Base-by-base conservation (phyloP, 2,113 vertebrate species). In the Anolis sagrei region DNA sequence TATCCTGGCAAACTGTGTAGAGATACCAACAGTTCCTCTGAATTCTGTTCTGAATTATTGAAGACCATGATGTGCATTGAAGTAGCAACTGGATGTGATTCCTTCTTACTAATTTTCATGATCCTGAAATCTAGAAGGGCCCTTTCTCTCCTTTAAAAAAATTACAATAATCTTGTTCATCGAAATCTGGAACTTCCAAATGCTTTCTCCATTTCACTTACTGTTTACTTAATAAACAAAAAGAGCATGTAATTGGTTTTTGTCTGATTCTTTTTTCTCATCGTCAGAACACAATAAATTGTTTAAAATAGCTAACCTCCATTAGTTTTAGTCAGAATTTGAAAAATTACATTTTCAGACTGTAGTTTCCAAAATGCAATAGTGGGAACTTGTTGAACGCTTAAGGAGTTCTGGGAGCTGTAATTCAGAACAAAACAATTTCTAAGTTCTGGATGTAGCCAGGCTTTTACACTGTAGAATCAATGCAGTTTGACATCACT, bases 171-270 rank as follows among this genome's bases (percentile, higher is more conserved):
- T 62, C 14, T 54, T 44, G 32, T 10, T 61, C n/a, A 62, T 48
- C 79, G n/a, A 29, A 62, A 70, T 79, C 1, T 39, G 7, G 16
- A 69, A 27, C 70, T 77, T 51, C 2, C 5, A 77, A 36, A 75
- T 32, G 13, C 36, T 25, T 27, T 32, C 36, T 36, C 34, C 9
- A 54, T 44, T 51, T 36, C 39, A 54, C 44, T n/a, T 36, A 3
- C 23, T 51, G 23, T 27, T n/a, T 32, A 58, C 62, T 73, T 27
- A 76, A 76, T 86, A 10, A 69, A 74, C 82, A 10, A 69, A 74
- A 86, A n/a, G n/a, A 74, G 44, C 85, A 86, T 54, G 68, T 29
- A 25, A 39, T 25, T 49, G n/a, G n/a, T 75, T 25, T n/a, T 18
- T 66, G 62, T 66, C 27, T 66, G 21, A 66, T 1, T 66, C 62